Evolutionary conservation across 2,797 vertebrate genomes (phyloP).

Genomic region (Neosilurus hyrtlii): DNA sequence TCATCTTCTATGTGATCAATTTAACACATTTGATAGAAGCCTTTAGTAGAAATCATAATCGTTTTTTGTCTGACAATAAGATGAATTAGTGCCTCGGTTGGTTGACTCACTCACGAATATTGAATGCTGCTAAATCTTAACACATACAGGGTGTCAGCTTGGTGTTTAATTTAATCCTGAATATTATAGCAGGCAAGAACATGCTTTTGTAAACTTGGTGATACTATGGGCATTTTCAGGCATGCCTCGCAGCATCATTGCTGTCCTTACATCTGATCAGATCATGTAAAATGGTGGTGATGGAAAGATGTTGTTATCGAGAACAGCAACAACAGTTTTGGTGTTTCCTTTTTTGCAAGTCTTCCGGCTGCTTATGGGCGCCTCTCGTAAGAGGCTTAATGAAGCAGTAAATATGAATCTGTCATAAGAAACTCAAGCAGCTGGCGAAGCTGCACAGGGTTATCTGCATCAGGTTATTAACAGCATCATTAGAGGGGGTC

Average conservation of each 20-base stretch:
- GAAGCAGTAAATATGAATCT: constrained; percentile 86
- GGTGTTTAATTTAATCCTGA: constrained; percentile 25
- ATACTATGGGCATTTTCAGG: background rate
- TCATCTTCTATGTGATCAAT: constrained; percentile 29
- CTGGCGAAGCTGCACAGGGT: constrained; percentile 79
- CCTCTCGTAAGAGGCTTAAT: constrained; percentile 77
- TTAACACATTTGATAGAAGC: background rate
- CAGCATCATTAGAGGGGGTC: constrained; percentile 75
- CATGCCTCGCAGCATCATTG: background rate
- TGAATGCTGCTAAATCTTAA: constrained; percentile 30
- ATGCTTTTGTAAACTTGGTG: background rate
- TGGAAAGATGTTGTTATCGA: constrained; percentile 20
- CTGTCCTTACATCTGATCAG: background rate
- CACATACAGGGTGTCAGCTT: constrained; percentile 34
- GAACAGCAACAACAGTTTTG: constrained; percentile 24
- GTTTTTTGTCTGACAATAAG: constrained; percentile 3
- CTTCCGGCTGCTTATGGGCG: constrained; percentile 39
- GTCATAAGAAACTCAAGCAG: constrained; percentile 81
- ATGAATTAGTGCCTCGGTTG: constrained; percentile 36
- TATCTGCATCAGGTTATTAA: constrained; percentile 74
- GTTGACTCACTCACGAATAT: constrained; percentile 26
- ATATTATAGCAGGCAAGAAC: background rate
- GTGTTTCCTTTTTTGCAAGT: background rate
- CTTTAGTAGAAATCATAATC: constrained; percentile 29
- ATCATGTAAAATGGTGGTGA: background rate